phyloP scores from a whole-genome alignment of 2,888 invertebrate species.

The Ariolimax columbianus region DNA sequence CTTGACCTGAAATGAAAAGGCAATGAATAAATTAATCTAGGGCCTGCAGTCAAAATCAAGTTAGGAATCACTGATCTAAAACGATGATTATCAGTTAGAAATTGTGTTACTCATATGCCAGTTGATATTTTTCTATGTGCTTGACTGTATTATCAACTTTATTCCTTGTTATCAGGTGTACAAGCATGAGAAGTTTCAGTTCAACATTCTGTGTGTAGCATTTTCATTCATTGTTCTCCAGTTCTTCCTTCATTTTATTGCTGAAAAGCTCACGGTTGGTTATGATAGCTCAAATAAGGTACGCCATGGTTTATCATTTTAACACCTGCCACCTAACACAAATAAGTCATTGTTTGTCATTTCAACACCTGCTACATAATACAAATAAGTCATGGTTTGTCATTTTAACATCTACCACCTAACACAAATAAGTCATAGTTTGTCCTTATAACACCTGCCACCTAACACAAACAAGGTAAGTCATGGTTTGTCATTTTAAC shows the following conservation, averaged over 20 bases:
- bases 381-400: too few species aligned
- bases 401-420: too few species aligned
- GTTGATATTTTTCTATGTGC: neutral
- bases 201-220: conserved; percentile 34
- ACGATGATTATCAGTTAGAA: too few species aligned
- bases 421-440: too few species aligned
- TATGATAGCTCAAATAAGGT: conserved; percentile 20
- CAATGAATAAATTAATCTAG: too few species aligned
- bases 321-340: neutral
- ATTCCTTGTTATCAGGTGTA: conserved; percentile 18
- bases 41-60: too few species aligned
- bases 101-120: too few species aligned
- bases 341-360: too few species aligned
- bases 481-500: neutral
- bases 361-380: too few species aligned
- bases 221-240: conserved; percentile 37
- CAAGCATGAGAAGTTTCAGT: conserved; percentile 35
- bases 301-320: neutral
- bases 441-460: too few species aligned
- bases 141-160: neutral
- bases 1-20: too few species aligned
- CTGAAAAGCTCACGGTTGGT: conserved; percentile 1
- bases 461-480: conserved; percentile 28
- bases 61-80: too few species aligned
- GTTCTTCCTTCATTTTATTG: conserved; percentile 46